Evolutionary conservation across 2,888 invertebrate genomes (phyloP), one percentile per base, ranked within the genome.

Genomic region (Epinotia ramella): DNA sequence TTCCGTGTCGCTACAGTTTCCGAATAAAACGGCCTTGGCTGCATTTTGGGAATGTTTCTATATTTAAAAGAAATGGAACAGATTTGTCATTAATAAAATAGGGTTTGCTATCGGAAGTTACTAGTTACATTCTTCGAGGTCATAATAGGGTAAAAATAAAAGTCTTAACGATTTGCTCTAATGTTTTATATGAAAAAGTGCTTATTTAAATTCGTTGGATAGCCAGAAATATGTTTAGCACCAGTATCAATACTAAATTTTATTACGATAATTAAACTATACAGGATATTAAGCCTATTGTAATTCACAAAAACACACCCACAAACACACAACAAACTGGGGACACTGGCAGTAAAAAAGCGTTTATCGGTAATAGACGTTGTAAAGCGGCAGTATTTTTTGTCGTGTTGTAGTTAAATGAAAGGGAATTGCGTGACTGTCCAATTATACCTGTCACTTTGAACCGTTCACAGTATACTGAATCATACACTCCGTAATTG

Each of bases 291-390:
- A 40, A 40, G 33, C 33, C 33, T 33, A 33, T 33, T 33, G 33
- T 33, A 33, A 33, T 33, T 7, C 33, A 33, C 33, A 33, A n/a
- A n/a, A n/a, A n/a, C n/a, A n/a, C n/a, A n/a, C n/a, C n/a, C 6
- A 33, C 5, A 49, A 3, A 53, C n/a, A 53, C n/a, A n/a, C 4
- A 13, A n/a, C 49, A 53, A 53, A 16, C 16, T 53, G n/a, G 49
- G n/a, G 53, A 7, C 53, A 53, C n/a, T n/a, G n/a, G 53, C n/a
- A n/a, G 53, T 53, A n/a, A 53, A n/a, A 53, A 53, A 53, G 1
- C 53, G 53, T 53, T 53, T 53, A 53, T 53, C n/a, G 16, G 53
- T 53, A 53, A 53, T 53, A n/a, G n/a, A n/a, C 53, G n/a, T 53
- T n/a, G n/a, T 53, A 53, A 53, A 53, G n/a, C 53, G 2, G 53